Conservation (phyloP, 2,888 invertebrate genomes). For the Allolobophora icterica region DNA sequence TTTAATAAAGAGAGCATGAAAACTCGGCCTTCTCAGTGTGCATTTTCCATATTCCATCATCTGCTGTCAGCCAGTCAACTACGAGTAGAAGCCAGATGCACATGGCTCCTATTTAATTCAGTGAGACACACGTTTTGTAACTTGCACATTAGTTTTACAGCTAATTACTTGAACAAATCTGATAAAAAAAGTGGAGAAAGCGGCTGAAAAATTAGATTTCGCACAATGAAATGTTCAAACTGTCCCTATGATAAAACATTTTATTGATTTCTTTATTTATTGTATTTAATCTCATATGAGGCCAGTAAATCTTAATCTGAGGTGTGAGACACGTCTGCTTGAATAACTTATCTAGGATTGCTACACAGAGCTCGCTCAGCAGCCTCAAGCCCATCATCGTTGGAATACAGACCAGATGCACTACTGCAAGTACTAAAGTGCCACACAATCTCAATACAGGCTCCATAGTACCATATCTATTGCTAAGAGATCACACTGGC, state of each 20-base stretch:
- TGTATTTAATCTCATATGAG: background rate
- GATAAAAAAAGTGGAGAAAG: background rate
- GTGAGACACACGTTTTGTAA: background rate
- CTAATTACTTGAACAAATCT: background rate
- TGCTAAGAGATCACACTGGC: too few relatives aligned
- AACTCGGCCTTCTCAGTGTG: too few relatives aligned
- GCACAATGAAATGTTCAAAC: background rate
- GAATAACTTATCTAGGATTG: background rate
- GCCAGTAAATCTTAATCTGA: background rate
- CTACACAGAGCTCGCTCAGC: background rate
- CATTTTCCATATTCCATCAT: background rate
- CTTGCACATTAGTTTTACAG: background rate
- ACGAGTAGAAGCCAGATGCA: background rate
- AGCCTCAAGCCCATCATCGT: background rate
- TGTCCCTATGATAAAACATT: background rate
- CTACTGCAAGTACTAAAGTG: too few relatives aligned
- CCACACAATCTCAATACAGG: background rate
- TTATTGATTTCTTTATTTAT: background rate
- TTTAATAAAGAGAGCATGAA: too few relatives aligned
- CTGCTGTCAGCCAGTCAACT: background rate
- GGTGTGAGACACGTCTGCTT: background rate
- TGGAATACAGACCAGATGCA: too few relatives aligned
- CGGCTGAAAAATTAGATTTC: background rate
- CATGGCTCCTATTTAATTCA: background rate
- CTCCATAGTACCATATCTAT: background rate